A percentile compares a stretch with the other conserved stretches of the same genome.
These are phyloP conservation scores for Camarhynchus parvulus DNA, from an alignment of 2,113 vertebrate genomes.

Conservation along the genomic window DNA sequence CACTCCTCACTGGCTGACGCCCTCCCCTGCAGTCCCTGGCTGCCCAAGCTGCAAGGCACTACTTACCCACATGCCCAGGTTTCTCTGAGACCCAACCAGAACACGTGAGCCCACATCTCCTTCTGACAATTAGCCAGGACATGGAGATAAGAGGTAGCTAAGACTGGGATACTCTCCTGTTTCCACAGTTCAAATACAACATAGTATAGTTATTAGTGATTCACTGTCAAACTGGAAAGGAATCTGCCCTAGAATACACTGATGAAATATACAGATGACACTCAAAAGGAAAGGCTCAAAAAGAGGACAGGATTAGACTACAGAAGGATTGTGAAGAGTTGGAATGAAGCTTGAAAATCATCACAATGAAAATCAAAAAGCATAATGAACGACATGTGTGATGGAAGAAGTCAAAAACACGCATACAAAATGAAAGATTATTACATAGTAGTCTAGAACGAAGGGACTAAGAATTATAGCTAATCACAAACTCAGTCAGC, in stretches of 20 bases:
- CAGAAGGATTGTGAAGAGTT: background rate
- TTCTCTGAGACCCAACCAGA: background rate
- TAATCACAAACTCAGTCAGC: background rate
- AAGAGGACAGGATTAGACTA: background rate
- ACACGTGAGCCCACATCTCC: background rate
- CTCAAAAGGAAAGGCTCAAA: background rate
- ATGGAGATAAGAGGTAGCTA: background rate
- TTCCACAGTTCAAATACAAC: background rate
- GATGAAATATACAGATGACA: background rate
- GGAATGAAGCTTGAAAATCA: background rate
- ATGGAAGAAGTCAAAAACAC: background rate
- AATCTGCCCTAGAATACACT: background rate
- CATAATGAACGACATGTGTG: background rate
- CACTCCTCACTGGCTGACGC: background rate
- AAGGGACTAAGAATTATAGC: background rate
- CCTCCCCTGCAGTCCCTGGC: background rate
- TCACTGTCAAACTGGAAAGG: background rate
- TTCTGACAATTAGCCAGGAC: background rate
- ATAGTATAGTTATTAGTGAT: background rate
- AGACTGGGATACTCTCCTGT: background rate
- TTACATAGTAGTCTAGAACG: background rate
- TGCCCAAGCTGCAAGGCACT: background rate
- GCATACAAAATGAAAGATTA: background rate
- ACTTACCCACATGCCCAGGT: background rate
- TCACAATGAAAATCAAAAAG: background rate